These are phyloP conservation scores for Lophius piscatorius DNA, from an alignment of 2,113 vertebrate species.

Conservation along the genomic window DNA sequence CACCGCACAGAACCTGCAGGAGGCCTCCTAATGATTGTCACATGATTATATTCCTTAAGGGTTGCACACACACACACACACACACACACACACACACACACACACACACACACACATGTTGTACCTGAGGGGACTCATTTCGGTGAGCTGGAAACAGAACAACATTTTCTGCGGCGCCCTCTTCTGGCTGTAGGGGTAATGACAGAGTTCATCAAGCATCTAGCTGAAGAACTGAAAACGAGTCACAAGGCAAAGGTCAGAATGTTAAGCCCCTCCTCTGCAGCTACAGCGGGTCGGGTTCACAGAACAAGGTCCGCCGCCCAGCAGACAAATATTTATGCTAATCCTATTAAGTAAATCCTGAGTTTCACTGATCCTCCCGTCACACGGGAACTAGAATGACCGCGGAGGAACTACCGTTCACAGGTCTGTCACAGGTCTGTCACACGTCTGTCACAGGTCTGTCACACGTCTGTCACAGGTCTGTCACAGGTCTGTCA, in stretches of 20 bases:
- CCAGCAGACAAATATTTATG: slow-evolving; percentile 40
- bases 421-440: no score
- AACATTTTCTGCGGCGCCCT: slow-evolving; percentile 72
- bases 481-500: no score
- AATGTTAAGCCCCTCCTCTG: slow-evolving; percentile 22
- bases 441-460: no score
- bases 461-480: no score
- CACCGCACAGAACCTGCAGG: no score
- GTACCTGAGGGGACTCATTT: slow-evolving; percentile 65
- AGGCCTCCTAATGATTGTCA: no score
- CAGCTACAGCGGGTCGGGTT: neutral
- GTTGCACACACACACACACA: neutral
- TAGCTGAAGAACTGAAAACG: neutral
- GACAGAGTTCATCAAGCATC: slow-evolving; percentile 21
- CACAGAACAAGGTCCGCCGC: slow-evolving; percentile 9
- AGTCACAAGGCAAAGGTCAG: neutral
- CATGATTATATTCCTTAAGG: neutral
- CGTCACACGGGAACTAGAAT: slow-evolving; percentile 28
- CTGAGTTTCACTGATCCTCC: slow-evolving; percentile 47
- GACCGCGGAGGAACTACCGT: no score
- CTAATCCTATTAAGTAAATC: slow-evolving; percentile 75
- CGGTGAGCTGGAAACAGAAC: slow-evolving; percentile 75
- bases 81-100: neutral
- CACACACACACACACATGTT: slow-evolving; percentile 2
- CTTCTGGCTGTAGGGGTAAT: slow-evolving; percentile 78